Conservation (phyloP, 1,140 invertebrate genomes). For the Leguminivora glycinivorella region DNA sequence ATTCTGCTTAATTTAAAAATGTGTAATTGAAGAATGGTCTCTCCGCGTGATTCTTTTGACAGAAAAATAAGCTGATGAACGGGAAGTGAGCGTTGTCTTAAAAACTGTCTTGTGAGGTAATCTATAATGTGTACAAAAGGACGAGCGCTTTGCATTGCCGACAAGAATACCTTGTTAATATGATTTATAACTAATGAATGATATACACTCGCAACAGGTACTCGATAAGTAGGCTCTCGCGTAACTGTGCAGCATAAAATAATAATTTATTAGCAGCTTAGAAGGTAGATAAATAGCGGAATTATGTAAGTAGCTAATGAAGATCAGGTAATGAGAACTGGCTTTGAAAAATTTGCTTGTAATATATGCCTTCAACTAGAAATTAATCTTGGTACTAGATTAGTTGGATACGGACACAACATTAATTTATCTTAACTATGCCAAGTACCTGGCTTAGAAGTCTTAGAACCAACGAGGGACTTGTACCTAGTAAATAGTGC, state of each 20-base stretch:
- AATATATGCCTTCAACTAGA: not conserved
- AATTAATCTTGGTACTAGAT: not conserved
- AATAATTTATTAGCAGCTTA: conserved; percentile 19
- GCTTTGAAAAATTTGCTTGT: not conserved
- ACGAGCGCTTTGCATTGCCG: conserved; percentile 40
- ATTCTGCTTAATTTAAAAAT: too few species aligned
- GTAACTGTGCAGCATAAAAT: conserved; percentile 23
- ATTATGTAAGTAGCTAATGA: conserved; percentile 13
- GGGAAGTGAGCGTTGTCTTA: too few species aligned
- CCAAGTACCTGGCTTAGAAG: not conserved
- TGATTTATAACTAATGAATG: conserved; percentile 47
- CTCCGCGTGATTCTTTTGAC: too few species aligned
- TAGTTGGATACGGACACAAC: not conserved
- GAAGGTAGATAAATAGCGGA: conserved; percentile 15
- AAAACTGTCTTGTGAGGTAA: not conserved
- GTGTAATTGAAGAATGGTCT: too few species aligned
- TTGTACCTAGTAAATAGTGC: too few species aligned
- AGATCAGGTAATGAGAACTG: conserved; percentile 15
- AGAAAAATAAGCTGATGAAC: too few species aligned
- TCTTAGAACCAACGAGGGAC: not conserved
- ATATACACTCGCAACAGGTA: conserved; percentile 20
- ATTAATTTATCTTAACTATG: not conserved
- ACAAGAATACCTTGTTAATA: conserved; percentile 56
- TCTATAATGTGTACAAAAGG: conserved; percentile 39
- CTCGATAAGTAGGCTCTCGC: conserved; percentile 14